Percentiles rank a stretch among this genome's conserved stretches.
phyloP scores from a whole-genome alignment of 1,140 invertebrate genomes.

The Chelonus insularis region DNA sequence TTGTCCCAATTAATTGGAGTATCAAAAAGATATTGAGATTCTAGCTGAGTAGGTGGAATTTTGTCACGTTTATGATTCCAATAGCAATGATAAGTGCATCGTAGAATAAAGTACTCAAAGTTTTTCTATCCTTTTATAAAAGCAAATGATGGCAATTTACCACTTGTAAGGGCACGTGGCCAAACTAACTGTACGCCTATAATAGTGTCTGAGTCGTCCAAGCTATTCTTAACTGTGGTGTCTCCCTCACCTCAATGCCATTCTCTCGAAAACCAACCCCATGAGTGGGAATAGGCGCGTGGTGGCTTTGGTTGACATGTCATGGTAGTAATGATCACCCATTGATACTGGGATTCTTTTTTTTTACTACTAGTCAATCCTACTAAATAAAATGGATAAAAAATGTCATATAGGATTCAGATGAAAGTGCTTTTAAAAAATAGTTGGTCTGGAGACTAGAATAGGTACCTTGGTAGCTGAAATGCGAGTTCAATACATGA shows the following conservation, averaged over 20 bases:
- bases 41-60: too few relatives aligned
- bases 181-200: conserved; percentile 45
- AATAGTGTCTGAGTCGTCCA: conserved; percentile 42
- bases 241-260: neutral
- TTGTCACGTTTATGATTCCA: too few relatives aligned
- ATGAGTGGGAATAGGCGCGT: conserved; percentile 12
- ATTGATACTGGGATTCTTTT: conserved; percentile 18
- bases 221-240: conserved; percentile 4
- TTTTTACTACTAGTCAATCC: too few relatives aligned
- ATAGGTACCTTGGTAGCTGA: too few relatives aligned
- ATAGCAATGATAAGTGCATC: neutral
- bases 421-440: too few relatives aligned
- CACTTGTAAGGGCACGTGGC: conserved; percentile 50
- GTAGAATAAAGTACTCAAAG: conserved; percentile 12
- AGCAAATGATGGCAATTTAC: conserved; percentile 47
- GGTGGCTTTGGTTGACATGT: conserved; percentile 29
- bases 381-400: too few relatives aligned
- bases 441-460: too few relatives aligned
- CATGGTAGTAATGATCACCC: conserved; percentile 33
- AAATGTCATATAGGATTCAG: too few relatives aligned
- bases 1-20: too few relatives aligned
- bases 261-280: conserved; percentile 15
- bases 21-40: too few relatives aligned
- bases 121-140: conserved; percentile 31
- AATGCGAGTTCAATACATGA: too few relatives aligned